Evolutionary conservation across 2,888 invertebrate species (phyloP), one percentile per base, ranked within the genome.

Genomic region (Halocaridina rubra): DNA sequence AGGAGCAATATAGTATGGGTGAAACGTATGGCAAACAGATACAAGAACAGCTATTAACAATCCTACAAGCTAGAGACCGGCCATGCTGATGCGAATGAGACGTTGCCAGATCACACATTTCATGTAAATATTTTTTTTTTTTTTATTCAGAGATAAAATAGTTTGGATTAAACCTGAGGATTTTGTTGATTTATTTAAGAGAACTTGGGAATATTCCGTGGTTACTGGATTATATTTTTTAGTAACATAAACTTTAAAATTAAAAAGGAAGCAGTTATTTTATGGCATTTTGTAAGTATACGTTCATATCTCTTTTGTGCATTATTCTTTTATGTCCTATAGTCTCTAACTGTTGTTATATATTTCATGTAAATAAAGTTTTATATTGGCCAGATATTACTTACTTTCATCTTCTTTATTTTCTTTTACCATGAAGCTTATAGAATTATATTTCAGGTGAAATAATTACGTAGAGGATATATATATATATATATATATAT

Each of bases 31-130:
- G 84, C 84, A 84, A 84, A 84, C 79, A 84, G 84, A 84, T 74
- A 84, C 61, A 75, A 33, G 46, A n/a, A n/a, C n/a, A n/a, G n/a
- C n/a, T n/a, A n/a, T n/a, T n/a, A n/a, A n/a, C n/a, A n/a, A 75
- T 84, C 84, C 84, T 84, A 84, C 84, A 84, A 80, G 61, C 84
- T 84, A 84, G 79, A 57, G 84, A 79, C 79, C 84, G 84, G 84
- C 84, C 84, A 84, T 84, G 84, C 84, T 84, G 82, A 64, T 81
- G 78, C 46, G 74, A 72, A 57, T 64, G 57, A 76, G 81, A 76
- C 75, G 75, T 75, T 64, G 46, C 81, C 24, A 67, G 16, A 24
- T 7, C 72, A 19, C n/a, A 16, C n/a, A 1, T n/a, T n/a, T n/a
- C n/a, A n/a, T n/a, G n/a, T n/a, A n/a, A n/a, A n/a, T n/a, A n/a